These are phyloP conservation scores for Melospiza melodia DNA, from an alignment of 2,113 vertebrate species.

Conservation along the genomic window DNA sequence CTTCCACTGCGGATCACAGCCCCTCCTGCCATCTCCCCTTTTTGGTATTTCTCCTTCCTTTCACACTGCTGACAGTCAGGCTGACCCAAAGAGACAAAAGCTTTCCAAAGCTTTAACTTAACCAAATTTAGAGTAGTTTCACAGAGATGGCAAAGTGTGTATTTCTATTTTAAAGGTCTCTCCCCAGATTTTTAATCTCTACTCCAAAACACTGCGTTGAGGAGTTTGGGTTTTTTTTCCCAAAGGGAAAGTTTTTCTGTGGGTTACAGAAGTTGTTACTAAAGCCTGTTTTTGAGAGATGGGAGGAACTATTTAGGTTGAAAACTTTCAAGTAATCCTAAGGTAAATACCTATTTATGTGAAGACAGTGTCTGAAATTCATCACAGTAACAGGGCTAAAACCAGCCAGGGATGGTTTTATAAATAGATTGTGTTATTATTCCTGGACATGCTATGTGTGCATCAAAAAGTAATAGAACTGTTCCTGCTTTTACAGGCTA, in stretches of 20 bases:
- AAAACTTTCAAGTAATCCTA: not conserved
- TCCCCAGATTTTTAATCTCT: not conserved
- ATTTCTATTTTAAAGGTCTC: not conserved
- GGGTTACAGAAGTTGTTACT: not conserved
- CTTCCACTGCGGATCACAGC: not conserved
- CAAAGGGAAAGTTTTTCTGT: not conserved
- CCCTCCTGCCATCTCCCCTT: fast-evolving
- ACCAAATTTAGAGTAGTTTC: not conserved
- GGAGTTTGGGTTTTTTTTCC: not conserved
- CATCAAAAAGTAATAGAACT: not conserved
- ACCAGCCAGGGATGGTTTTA: not conserved
- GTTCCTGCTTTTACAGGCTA: not conserved
- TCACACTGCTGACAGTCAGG: not conserved
- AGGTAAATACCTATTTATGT: not conserved
- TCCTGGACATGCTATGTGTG: not conserved
- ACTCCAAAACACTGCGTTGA: not conserved
- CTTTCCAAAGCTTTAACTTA: not conserved
- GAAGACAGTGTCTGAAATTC: not conserved
- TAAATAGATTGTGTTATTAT: not conserved
- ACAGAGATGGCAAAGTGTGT: not conserved
- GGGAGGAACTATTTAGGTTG: not conserved
- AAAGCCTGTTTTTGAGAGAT: not conserved
- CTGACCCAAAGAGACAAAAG: not conserved
- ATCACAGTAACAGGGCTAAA: not conserved
- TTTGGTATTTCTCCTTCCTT: not conserved